A percentile compares a stretch with the other conserved stretches of the same genome.
Conservation (phyloP, 2,888 invertebrate species). For the Pterobdella sp. region DNA sequence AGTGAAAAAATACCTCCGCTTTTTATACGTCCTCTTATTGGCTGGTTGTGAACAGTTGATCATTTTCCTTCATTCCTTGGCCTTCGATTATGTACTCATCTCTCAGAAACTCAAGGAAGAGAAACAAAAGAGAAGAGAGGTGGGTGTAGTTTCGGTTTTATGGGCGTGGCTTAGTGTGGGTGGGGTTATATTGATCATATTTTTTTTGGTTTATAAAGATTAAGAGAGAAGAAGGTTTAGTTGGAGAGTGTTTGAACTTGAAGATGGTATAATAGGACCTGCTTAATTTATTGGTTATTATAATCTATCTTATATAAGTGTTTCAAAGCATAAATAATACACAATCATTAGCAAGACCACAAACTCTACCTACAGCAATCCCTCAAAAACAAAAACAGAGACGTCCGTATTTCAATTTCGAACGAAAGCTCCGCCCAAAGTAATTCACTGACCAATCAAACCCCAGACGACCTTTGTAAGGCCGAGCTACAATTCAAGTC, state of each 20-base stretch:
- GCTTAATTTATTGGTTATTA: not conserved
- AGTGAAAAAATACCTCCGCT: conserved; percentile 49
- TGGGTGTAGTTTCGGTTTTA: no score
- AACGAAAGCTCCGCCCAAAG: not conserved
- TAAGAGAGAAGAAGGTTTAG: not conserved
- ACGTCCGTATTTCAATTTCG: no score
- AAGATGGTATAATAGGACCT: not conserved
- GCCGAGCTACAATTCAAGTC: conserved; percentile 42
- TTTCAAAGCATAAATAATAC: not conserved
- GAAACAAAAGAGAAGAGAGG: conserved; percentile 57
- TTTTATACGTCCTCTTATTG: conserved; percentile 64
- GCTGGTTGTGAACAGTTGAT: conserved; percentile 75
- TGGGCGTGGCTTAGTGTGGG: not conserved
- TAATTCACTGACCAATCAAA: not conserved
- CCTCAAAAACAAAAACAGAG: conserved; percentile 53
- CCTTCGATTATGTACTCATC: conserved; percentile 88
- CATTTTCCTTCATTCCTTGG: conserved; percentile 72
- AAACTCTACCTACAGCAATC: conserved; percentile 7
- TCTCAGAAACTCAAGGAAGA: conserved; percentile 78
- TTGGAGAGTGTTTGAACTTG: not conserved
- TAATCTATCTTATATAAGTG: not conserved
- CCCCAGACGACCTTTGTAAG: conserved; percentile 22
- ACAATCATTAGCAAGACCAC: not conserved
- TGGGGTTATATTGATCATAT: not conserved
- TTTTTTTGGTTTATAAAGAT: not conserved